Base-by-base conservation (phyloP, 2,888 invertebrate genomes). In the Brenthis hecate region DNA sequence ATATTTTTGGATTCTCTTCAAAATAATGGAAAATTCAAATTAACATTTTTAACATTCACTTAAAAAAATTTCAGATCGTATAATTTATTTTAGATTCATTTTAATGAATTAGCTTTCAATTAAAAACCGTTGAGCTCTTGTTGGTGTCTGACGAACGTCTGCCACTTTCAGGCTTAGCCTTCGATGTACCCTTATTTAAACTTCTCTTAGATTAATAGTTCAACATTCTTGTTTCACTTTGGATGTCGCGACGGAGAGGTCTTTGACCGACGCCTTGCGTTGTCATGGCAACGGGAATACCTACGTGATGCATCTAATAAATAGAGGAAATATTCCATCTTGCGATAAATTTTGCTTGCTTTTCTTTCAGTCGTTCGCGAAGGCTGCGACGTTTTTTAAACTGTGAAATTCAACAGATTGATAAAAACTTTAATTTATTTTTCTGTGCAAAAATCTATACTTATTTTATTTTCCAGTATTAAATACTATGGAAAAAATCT, bases 241-340 rank as follows among this genome's bases (percentile, higher is more conserved):
- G 78, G 78, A 80, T 85, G 89, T 88, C 88, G 86, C 87, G 86
- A 84, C 86, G 81, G 70, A 77, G 83, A 85, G 92, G 89, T 91
- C 90, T 84, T 85, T 86, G 91, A 88, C 90, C 91, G 87, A 85
- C 85, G 85, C 86, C 84, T 80, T 84, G 78, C 78, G 89, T 88
- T 82, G 79, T 85, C 81, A 87, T 87, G 78, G 84, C 82, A 82
- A 91, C 88, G 82, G 76, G 72, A 72, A 82, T 86, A 86, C 82
- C 82, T 87, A 83, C 80, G 80, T 79, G 81, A 76, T 68, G 70
- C 70, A 69, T 55, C 43, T 64, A 68, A 70, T 70, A 66, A 61
- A 65, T 63, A 58, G 62, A 60, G 47, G 28, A 53, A 69, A 61
- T 48, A 65, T 53, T 66, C 60, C 50, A 56, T 64, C 19, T 60